A percentile compares a stretch with the other conserved stretches of the same genome.
Conservation (phyloP, 1,140 invertebrate species). For the Acromyrmex echinatior region DNA sequence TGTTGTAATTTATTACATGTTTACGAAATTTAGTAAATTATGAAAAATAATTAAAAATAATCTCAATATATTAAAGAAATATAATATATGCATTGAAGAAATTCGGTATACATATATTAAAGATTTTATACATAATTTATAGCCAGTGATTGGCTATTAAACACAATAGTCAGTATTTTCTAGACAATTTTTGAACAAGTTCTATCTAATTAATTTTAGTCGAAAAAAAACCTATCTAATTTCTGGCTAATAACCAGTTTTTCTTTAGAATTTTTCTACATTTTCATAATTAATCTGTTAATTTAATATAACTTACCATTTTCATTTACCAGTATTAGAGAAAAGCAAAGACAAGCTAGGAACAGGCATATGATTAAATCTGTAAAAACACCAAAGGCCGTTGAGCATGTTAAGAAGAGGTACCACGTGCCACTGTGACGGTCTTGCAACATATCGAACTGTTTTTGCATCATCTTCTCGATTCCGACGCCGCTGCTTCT, state of each 20-base stretch:
- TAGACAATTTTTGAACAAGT: no score
- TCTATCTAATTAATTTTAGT: no score
- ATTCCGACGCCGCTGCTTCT: constrained; percentile 89
- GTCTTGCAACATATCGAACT: constrained; percentile 90
- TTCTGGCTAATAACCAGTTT: no score
- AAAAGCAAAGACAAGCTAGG: constrained; percentile 78
- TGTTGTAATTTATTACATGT: constrained; percentile 87
- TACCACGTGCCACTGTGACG: constrained; percentile 90
- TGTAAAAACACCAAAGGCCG: constrained; percentile 86
- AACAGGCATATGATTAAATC: constrained; percentile 79
- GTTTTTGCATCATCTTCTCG: constrained; percentile 89
- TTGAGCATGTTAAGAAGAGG: constrained; percentile 87
- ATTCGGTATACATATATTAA: no score
- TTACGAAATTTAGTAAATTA: constrained; percentile 83
- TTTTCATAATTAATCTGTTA: not conserved
- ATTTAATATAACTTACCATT: constrained; percentile 69
- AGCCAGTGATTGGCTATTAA: no score
- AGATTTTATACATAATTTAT: no score
- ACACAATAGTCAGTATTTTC: no score
- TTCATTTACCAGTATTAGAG: constrained; percentile 83
- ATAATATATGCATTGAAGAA: no score
- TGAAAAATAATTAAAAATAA: not conserved
- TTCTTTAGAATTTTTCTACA: no score
- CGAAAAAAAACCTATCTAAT: no score
- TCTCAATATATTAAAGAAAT: not conserved